Evolutionary conservation across 2,113 vertebrate species (phyloP).

Genomic region (Bos taurus): ARS-UCD2.0 NC_037339.1:41860501-41861000

Average conservation of each 20-base stretch:
- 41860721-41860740: neutral
- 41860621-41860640: neutral
- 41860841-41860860: neutral
- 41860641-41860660: neutral
- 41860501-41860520: neutral
- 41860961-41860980: neutral
- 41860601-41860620: neutral
- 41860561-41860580: neutral
- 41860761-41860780: neutral
- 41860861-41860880: neutral
- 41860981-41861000: neutral
- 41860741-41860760: neutral
- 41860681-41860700: neutral
- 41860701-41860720: neutral
- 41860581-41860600: neutral
- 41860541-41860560: neutral
- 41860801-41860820: neutral
- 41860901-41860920: neutral
- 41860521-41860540: neutral
- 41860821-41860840: neutral
- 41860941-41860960: neutral
- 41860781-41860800: neutral
- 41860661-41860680: neutral
- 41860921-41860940: neutral
- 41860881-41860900: neutral